Conservation (phyloP, 2,797 vertebrate species). For the Scleropages formosus region DNA sequence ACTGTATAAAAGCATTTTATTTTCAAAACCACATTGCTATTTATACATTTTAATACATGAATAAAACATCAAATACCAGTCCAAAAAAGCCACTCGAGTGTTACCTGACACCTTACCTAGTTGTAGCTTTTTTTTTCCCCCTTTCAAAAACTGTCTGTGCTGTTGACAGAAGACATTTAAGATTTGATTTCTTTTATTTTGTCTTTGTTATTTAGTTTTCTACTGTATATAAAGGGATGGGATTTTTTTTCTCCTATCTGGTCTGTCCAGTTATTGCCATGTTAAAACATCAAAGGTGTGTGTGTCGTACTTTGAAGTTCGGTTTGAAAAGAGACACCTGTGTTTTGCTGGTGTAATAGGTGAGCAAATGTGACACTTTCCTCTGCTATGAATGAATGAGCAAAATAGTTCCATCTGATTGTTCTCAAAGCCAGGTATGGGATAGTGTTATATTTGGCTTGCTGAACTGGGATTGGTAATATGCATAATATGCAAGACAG, state of each 20-base stretch:
- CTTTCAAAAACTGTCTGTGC: too few relatives aligned
- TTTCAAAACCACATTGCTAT: slow-evolving; percentile 31
- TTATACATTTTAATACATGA: slow-evolving; percentile 68
- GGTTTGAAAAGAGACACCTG: slow-evolving; percentile 58
- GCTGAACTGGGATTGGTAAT: background rate
- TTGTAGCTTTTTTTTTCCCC: too few relatives aligned
- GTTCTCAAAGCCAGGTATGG: slow-evolving; percentile 32
- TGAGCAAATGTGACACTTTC: slow-evolving; percentile 53
- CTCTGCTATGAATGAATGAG: slow-evolving; percentile 52
- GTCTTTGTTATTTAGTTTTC: slow-evolving; percentile 53
- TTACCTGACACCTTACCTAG: too few relatives aligned
- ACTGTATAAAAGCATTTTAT: slow-evolving; percentile 19
- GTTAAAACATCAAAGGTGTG: slow-evolving; percentile 62
- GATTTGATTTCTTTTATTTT: slow-evolving; percentile 57
- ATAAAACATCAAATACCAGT: slow-evolving; percentile 60
- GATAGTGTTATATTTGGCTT: background rate
- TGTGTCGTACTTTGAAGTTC: slow-evolving; percentile 64
- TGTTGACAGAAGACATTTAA: slow-evolving; percentile 63
- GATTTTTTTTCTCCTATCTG: slow-evolving; percentile 55
- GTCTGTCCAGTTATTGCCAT: slow-evolving; percentile 57
- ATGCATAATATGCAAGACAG: background rate
- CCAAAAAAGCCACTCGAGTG: too few relatives aligned
- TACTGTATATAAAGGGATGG: slow-evolving; percentile 56
- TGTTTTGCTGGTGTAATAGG: slow-evolving; percentile 56
- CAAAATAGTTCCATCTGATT: slow-evolving; percentile 30